Conservation (phyloP, 2,797 vertebrate species). For the Remorina albescens region DNA sequence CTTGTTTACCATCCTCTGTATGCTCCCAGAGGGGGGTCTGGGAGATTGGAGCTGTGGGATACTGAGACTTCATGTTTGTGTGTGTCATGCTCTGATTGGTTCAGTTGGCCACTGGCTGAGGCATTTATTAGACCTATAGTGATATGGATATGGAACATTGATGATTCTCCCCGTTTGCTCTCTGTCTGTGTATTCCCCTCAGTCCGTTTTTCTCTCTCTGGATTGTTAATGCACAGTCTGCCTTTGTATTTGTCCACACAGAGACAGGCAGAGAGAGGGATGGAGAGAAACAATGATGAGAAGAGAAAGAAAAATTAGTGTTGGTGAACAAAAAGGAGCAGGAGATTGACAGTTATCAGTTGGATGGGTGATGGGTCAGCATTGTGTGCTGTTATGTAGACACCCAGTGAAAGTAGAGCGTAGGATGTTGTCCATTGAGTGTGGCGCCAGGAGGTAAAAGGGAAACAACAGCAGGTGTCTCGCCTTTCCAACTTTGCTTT, state of each 20-base stretch:
- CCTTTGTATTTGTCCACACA: conserved; percentile 26
- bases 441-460: conserved; percentile 37
- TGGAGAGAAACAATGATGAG: conserved; percentile 3
- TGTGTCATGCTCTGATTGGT: conserved; percentile 72
- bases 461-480: conserved; percentile 35
- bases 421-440: conserved; percentile 30
- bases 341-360: conserved; percentile 26
- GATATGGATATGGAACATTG: conserved; percentile 70
- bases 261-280: conserved; percentile 1
- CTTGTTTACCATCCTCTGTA: conserved; percentile 57
- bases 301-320: conserved; percentile 4
- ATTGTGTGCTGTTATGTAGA: conserved; percentile 16
- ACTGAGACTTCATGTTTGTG: conserved; percentile 44
- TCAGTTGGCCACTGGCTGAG: conserved; percentile 45
- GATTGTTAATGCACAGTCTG: conserved; percentile 3
- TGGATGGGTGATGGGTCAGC: conserved; percentile 29
- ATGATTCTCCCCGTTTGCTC: conserved; percentile 23
- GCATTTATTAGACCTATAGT: conserved; percentile 50
- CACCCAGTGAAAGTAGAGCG: conserved; percentile 24
- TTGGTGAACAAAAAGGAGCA: conserved; percentile 18
- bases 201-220: conserved; percentile 5
- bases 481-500: conserved; percentile 7
- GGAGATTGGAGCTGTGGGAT: conserved; percentile 74
- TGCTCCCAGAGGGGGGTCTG: conserved; percentile 37
- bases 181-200: conserved; percentile 7